phyloP scores from a whole-genome alignment of 2,888 invertebrate species.

The Tenthredo scrophulariae region DNA sequence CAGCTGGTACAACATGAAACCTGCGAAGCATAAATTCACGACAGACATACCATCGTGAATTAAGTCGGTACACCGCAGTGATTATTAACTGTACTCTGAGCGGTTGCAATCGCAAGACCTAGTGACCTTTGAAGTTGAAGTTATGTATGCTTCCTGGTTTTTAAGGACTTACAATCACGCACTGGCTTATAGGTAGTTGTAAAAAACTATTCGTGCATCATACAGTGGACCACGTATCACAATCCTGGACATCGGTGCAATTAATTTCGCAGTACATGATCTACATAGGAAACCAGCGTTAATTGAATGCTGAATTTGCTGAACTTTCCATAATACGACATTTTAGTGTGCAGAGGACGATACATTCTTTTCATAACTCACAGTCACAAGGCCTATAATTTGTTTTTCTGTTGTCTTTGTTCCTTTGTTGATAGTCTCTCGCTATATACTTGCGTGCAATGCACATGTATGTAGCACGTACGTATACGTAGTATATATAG shows the following conservation, averaged over 20 bases:
- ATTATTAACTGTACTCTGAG: slow-evolving; percentile 47
- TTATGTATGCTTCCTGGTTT: slow-evolving; percentile 35
- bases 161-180: slow-evolving; percentile 9
- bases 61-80: slow-evolving; percentile 39
- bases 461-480: background rate
- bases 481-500: background rate
- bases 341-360: background rate
- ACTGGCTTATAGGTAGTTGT: background rate
- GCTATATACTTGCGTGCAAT: background rate
- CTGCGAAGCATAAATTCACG: slow-evolving; percentile 37
- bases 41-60: slow-evolving; percentile 33
- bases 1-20: slow-evolving; percentile 7
- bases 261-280: background rate
- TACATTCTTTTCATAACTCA: background rate
- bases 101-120: slow-evolving; percentile 40
- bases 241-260: background rate
- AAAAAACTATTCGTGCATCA: background rate
- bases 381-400: background rate
- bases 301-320: background rate
- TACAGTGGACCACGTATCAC: background rate
- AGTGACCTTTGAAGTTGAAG: slow-evolving; percentile 41
- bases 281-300: background rate
- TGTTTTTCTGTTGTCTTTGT: background rate
- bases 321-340: too few relatives aligned
- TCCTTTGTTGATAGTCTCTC: background rate